A percentile compares a stretch with the other conserved stretches of the same genome.
phyloP scores from a whole-genome alignment of 1,140 invertebrate genomes.

The Drosophila willistoni region DNA sequence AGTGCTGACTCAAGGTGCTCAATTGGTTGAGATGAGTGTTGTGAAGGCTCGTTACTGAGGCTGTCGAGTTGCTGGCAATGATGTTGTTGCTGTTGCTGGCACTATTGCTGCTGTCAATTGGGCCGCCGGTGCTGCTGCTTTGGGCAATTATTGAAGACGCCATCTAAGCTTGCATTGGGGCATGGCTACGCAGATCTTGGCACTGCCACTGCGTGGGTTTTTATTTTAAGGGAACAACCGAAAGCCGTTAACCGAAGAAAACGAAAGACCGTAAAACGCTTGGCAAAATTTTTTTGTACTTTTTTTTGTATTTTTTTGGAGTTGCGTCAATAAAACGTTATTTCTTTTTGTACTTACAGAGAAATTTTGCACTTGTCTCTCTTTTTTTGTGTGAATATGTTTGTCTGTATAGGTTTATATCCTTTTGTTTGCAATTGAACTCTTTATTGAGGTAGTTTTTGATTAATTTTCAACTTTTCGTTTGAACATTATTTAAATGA shows the following conservation, averaged over 20 bases:
- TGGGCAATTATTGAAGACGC: slow-evolving; percentile 82
- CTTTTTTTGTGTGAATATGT: slow-evolving; percentile 21
- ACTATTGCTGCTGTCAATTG: slow-evolving; percentile 62
- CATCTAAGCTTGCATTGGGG: slow-evolving; percentile 74
- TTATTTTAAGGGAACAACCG: background rate
- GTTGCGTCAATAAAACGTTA: background rate
- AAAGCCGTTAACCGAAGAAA: background rate
- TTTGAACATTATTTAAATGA: slow-evolving; percentile 43
- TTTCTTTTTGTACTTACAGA: slow-evolving; percentile 2
- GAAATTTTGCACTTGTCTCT: background rate
- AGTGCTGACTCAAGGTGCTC: slow-evolving; percentile 77
- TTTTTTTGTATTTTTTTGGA: too few relatives aligned
- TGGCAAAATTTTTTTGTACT: slow-evolving; percentile 3
- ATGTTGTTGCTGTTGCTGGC: slow-evolving; percentile 47
- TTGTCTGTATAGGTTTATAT: slow-evolving; percentile 3
- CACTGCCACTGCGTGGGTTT: slow-evolving; percentile 19
- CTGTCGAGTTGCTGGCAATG: slow-evolving; percentile 48
- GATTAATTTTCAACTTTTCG: slow-evolving; percentile 43
- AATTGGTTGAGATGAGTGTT: slow-evolving; percentile 77
- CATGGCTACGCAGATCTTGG: slow-evolving; percentile 74
- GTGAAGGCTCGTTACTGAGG: slow-evolving; percentile 56
- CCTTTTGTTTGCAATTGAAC: slow-evolving; percentile 2
- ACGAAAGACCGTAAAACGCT: background rate
- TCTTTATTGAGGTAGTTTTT: slow-evolving; percentile 6
- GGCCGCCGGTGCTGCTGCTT: slow-evolving; percentile 67